phyloP scores from a whole-genome alignment of 2,888 invertebrate genomes.

The Himalopsyche anomala region DNA sequence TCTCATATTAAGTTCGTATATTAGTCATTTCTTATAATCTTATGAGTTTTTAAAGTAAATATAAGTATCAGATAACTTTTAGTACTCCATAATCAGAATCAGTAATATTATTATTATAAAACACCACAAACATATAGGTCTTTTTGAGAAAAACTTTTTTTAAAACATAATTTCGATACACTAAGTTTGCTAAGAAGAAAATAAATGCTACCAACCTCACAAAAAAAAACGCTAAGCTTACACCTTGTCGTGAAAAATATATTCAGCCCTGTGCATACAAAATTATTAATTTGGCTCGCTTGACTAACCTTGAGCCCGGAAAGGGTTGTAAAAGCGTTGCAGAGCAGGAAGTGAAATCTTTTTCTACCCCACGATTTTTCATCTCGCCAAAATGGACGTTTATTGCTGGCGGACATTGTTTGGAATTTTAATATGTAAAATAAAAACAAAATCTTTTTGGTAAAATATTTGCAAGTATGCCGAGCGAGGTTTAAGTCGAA shows the following conservation, averaged over 20 bases:
- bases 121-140: no score
- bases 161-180: background rate
- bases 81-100: no score
- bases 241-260: background rate
- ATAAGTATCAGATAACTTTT: no score
- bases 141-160: no score
- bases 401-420: conserved; percentile 14
- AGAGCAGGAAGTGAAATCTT: background rate
- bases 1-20: no score
- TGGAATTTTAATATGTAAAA: conserved; percentile 26
- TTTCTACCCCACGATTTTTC: conserved; percentile 21
- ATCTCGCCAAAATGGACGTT: conserved; percentile 19
- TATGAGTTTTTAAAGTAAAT: no score
- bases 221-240: background rate
- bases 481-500: no score
- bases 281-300: conserved; percentile 34
- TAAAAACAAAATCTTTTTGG: background rate
- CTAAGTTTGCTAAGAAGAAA: background rate
- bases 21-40: no score
- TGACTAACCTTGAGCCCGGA: conserved; percentile 15
- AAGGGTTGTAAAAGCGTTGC: conserved; percentile 26
- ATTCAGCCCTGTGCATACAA: conserved; percentile 10
- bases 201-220: background rate
- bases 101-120: no score
- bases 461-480: background rate